phyloP scores from a whole-genome alignment of 2,888 invertebrate species.

The Hartigia nigra region DNA sequence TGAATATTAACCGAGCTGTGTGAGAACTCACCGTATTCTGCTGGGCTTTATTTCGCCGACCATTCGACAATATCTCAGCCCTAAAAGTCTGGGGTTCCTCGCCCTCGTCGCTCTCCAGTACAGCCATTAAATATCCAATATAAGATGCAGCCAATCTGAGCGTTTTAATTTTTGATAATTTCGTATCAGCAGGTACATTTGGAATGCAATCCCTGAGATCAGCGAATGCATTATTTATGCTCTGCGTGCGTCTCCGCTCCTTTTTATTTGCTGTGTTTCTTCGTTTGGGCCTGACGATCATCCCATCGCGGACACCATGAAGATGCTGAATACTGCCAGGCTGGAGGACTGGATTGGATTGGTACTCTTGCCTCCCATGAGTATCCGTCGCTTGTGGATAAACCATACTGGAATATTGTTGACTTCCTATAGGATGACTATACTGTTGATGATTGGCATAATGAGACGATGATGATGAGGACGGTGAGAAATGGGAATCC shows the following conservation, averaged over 20 bases:
- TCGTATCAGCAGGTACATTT: slow-evolving; percentile 95
- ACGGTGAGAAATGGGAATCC: slow-evolving; percentile 48
- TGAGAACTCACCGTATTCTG: slow-evolving; percentile 48
- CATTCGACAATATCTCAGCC: slow-evolving; percentile 76
- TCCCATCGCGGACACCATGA: slow-evolving; percentile 33
- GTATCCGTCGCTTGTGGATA: slow-evolving; percentile 17
- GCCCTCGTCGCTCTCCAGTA: slow-evolving; percentile 85
- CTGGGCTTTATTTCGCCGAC: slow-evolving; percentile 54
- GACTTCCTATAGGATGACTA: slow-evolving; percentile 7
- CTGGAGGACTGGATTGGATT: slow-evolving; percentile 1
- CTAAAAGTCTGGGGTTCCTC: slow-evolving; percentile 86
- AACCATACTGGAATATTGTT: neutral
- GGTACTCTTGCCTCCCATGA: slow-evolving; percentile 15
- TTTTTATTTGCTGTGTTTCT: slow-evolving; percentile 94
- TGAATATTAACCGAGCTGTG: neutral
- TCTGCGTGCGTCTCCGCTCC: slow-evolving; percentile 90
- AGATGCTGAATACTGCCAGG: slow-evolving; percentile 23
- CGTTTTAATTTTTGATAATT: slow-evolving; percentile 96
- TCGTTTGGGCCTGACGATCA: slow-evolving; percentile 69
- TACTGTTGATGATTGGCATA: slow-evolving; percentile 38
- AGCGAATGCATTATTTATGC: slow-evolving; percentile 95
- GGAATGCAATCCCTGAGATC: slow-evolving; percentile 94
- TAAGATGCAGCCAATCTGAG: slow-evolving; percentile 92
- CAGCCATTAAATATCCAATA: slow-evolving; percentile 91
- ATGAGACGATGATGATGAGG: slow-evolving; percentile 32